Conservation (phyloP, 2,797 vertebrate species). For the Takifugu ocellatus region DNA sequence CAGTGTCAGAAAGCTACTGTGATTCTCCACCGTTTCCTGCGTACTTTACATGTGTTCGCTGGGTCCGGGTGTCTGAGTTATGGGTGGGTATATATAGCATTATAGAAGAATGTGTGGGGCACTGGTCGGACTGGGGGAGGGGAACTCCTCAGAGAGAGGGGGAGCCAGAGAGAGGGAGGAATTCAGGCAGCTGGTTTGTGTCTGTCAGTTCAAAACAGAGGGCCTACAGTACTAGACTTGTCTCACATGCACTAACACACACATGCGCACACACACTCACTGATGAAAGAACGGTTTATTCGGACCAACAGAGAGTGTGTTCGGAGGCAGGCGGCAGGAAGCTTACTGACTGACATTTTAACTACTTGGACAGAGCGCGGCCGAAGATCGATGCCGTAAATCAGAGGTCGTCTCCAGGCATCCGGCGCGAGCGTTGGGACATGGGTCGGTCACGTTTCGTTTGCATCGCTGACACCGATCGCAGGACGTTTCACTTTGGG, state of each 20-base stretch:
- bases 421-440: background rate
- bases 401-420: conserved; percentile 6
- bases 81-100: conserved; percentile 27
- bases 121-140: conserved; percentile 51
- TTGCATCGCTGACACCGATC: background rate
- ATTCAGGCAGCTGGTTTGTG: conserved; percentile 76
- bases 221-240: conserved; percentile 66
- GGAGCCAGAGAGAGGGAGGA: conserved; percentile 48
- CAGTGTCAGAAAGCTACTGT: background rate
- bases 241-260: conserved; percentile 21
- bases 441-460: background rate
- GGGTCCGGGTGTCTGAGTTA: conserved; percentile 9
- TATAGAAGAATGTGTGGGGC: conserved; percentile 54
- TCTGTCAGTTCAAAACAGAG: conserved; percentile 76
- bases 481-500: too few species aligned
- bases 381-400: conserved; percentile 6
- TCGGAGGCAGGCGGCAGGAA: conserved; percentile 49
- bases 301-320: conserved; percentile 62
- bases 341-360: conserved; percentile 48
- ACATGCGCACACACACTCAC: conserved; percentile 32
- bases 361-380: conserved; percentile 41
- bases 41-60: conserved; percentile 9
- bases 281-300: conserved; percentile 72
- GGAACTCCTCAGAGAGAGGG: conserved; percentile 48
- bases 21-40: conserved; percentile 9